Percentiles rank a stretch among this genome's conserved stretches.
phyloP scores from a whole-genome alignment of 2,888 invertebrate genomes.

The Cyaniris semiargus region DNA sequence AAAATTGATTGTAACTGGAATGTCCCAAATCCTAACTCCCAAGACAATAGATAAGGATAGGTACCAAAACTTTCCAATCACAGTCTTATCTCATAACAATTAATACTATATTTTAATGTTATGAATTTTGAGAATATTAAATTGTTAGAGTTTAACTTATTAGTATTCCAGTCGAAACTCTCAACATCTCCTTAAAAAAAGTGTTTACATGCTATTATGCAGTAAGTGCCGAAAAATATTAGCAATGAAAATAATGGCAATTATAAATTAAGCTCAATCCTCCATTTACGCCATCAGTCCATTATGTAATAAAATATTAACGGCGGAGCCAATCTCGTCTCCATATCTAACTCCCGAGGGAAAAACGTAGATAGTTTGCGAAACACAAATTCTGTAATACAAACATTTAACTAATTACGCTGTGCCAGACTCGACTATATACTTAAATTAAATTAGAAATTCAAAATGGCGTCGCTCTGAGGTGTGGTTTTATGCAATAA shows the following conservation, averaged over 20 bases:
- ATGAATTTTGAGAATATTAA: too few relatives aligned
- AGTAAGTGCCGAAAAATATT: not conserved
- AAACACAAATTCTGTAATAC: slow-evolving; percentile 28
- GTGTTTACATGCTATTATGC: too few relatives aligned
- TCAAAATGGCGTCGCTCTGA: slow-evolving; percentile 25
- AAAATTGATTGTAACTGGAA: too few relatives aligned
- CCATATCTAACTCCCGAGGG: slow-evolving; percentile 12
- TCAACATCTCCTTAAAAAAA: too few relatives aligned
- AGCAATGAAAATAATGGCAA: not conserved
- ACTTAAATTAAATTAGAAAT: slow-evolving; percentile 29
- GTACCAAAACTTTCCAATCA: too few relatives aligned
- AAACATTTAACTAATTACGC: slow-evolving; percentile 29
- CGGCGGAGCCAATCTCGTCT: slow-evolving; percentile 14
- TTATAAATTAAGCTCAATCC: not conserved
- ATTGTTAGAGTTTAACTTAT: too few relatives aligned
- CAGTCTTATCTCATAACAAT: too few relatives aligned
- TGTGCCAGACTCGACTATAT: slow-evolving; percentile 10
- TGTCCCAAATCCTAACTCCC: too few relatives aligned
- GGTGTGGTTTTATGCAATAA: slow-evolving; percentile 31
- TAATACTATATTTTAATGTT: too few relatives aligned
- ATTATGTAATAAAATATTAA: not conserved
- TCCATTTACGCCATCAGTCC: not conserved
- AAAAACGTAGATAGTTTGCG: slow-evolving; percentile 29
- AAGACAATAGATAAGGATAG: too few relatives aligned
- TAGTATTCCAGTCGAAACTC: too few relatives aligned